phyloP scores from a whole-genome alignment of 2,113 vertebrate species.

The Brienomyrus longianalis region DNA sequence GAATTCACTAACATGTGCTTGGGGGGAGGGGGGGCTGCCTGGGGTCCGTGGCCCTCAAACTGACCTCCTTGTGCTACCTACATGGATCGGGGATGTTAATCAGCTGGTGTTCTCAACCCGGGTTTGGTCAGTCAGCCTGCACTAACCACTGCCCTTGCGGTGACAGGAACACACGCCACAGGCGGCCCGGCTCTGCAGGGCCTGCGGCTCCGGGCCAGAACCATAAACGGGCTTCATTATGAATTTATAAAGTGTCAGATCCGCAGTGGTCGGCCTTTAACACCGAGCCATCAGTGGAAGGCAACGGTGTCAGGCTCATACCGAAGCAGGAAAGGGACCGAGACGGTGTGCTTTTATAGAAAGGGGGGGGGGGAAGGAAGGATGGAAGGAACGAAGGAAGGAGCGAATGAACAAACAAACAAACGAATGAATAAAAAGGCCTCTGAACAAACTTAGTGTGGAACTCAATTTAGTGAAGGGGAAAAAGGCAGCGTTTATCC shows the following conservation, averaged over 20 bases:
- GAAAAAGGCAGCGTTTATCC: conserved; percentile 44
- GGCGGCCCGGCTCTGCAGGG: neutral
- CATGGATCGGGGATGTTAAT: neutral
- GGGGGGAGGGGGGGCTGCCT: neutral
- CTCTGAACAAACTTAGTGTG: conserved; percentile 61
- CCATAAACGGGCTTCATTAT: neutral
- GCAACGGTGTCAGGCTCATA: neutral
- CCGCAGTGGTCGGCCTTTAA: neutral
- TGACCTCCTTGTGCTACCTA: neutral
- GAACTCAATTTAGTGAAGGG: conserved; percentile 55
- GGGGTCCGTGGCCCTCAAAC: neutral
- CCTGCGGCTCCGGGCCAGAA: neutral
- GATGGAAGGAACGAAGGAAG: too few relatives aligned
- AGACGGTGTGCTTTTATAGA: neutral
- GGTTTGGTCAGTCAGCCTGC: neutral
- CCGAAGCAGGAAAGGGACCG: neutral
- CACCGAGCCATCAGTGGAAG: neutral
- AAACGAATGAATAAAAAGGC: neutral
- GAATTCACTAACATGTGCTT: neutral
- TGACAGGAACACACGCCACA: neutral
- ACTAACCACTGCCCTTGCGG: neutral
- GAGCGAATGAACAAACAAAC: neutral
- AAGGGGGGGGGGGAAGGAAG: neutral
- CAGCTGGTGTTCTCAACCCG: neutral
- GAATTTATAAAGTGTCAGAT: neutral